Evolutionary conservation across 1,140 invertebrate genomes (phyloP), one percentile per base, ranked within the genome.

Genomic region (Uloborus diversus): DNA sequence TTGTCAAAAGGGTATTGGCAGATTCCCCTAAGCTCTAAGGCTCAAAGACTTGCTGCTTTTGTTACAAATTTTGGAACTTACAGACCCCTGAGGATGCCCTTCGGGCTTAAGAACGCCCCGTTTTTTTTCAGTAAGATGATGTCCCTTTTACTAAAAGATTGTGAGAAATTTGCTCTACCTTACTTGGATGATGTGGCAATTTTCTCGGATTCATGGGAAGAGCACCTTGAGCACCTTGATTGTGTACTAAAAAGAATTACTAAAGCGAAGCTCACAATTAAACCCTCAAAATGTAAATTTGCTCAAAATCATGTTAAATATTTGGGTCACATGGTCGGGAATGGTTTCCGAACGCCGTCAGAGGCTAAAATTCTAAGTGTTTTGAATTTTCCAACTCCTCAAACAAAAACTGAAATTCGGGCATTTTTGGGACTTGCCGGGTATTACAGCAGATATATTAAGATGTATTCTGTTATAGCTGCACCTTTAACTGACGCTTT

Each of bases 201-300:
- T 17, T 80, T 80, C n/a, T 51, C 32, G 1, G 35, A 61, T 17
- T 27, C 27, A n/a, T 71, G 7, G 13, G 56, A 80, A 13, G 11
- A 51, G 17, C 68, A 80, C 30, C n/a, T 75, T 4, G 20, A 56
- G 9, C 57, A 59, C 25, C 32, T 81, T 11, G 47, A 59, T 42
- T 0, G 4, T 9, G 30, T 73, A 20, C 56, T 81, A 1, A 14
- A 66, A 14, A 4, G 33, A 28, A 23, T 73, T 11, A 33, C 13
- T 42, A 25, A 75, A n/a, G 47, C 49, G 5, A 37, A 70, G 1
- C 4, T 76, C 4, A 66, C 28, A 33, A 33, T 82, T 9, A 80
- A 80, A 49, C 47, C 66, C 0, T 47, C 57, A 20, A 82, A 82
- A 62, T 82, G 69, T 64, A 49, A 32, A 37, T 81, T 81, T 32